Evolutionary conservation across 2,797 vertebrate species (phyloP).

Genomic region (Muraenolepis orangiensis): DNA sequence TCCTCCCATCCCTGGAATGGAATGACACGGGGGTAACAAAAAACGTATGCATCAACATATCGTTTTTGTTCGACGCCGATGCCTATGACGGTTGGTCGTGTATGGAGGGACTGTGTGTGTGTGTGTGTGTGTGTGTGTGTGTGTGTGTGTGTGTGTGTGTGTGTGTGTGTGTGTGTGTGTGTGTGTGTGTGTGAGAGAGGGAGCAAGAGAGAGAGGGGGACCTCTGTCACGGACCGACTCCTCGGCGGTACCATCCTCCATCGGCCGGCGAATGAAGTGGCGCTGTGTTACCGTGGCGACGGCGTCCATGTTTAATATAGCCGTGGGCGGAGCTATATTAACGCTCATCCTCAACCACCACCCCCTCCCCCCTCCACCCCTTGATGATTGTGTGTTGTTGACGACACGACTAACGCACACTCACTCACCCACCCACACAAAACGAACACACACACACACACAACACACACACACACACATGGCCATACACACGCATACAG

Average conservation of each 20-base stretch:
- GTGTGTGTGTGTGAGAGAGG: no score
- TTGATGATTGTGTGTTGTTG: slow-evolving; percentile 57
- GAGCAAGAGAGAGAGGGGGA: slow-evolving; percentile 44
- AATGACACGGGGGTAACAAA: slow-evolving; percentile 50
- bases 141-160: no score
- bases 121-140: no score
- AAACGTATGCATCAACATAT: slow-evolving; percentile 54
- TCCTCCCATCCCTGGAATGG: slow-evolving; percentile 53
- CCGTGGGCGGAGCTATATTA: slow-evolving; percentile 66
- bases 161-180: neutral
- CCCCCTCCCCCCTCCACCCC: slow-evolving; percentile 53
- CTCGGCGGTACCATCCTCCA: slow-evolving; percentile 57
- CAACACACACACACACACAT: neutral
- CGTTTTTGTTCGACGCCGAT: slow-evolving; percentile 35
- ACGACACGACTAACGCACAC: slow-evolving; percentile 9
- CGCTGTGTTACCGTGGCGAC: slow-evolving; percentile 44
- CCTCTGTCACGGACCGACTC: slow-evolving; percentile 55
- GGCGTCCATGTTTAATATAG: slow-evolving; percentile 69
- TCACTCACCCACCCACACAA: neutral
- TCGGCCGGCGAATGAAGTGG: slow-evolving; percentile 32
- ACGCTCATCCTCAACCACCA: slow-evolving; percentile 48
- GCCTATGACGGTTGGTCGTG: slow-evolving; percentile 27
- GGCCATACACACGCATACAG: neutral
- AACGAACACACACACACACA: neutral
- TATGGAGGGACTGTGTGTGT: no score